Evolutionary conservation across 2,113 vertebrate genomes (phyloP).

Genomic region (Rhynchopsitta pachyrhyncha): DNA sequence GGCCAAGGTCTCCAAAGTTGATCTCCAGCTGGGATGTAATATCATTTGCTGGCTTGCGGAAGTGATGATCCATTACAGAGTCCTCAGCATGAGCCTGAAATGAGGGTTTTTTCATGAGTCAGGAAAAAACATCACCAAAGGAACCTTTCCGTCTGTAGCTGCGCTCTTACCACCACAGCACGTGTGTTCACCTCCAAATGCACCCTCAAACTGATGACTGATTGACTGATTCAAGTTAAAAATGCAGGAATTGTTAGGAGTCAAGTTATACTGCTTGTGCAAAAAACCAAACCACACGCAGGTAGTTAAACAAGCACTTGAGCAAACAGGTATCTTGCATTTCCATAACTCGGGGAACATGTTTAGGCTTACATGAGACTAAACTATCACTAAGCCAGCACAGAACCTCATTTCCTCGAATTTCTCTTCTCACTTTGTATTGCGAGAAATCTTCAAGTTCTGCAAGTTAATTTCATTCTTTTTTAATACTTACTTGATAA

Average conservation of each 20-base stretch:
- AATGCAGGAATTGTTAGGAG: not conserved
- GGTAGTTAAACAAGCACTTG: not conserved
- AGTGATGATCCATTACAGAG: conserved; percentile 91
- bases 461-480: not conserved
- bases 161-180: not conserved
- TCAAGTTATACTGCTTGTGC: not conserved
- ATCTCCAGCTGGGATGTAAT: conserved; percentile 99
- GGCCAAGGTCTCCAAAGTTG: conserved; percentile 97
- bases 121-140: rapidly evolving
- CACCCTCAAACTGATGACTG: not conserved
- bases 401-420: not conserved
- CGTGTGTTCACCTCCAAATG: rapidly evolving
- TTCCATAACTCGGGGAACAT: rapidly evolving
- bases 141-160: rapidly evolving
- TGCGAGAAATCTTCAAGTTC: not conserved
- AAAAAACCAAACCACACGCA: not conserved
- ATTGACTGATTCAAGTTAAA: not conserved
- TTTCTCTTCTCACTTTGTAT: not conserved
- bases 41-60: conserved; percentile 98
- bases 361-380: not conserved
- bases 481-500: not conserved
- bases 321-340: not conserved
- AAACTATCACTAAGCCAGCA: not conserved
- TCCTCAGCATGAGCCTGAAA: conserved; percentile 83
- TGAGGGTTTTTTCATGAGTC: rapidly evolving